These are phyloP conservation scores for Coremacera marginata DNA, from an alignment of 2,888 invertebrate genomes.

Conservation along the genomic window DNA sequence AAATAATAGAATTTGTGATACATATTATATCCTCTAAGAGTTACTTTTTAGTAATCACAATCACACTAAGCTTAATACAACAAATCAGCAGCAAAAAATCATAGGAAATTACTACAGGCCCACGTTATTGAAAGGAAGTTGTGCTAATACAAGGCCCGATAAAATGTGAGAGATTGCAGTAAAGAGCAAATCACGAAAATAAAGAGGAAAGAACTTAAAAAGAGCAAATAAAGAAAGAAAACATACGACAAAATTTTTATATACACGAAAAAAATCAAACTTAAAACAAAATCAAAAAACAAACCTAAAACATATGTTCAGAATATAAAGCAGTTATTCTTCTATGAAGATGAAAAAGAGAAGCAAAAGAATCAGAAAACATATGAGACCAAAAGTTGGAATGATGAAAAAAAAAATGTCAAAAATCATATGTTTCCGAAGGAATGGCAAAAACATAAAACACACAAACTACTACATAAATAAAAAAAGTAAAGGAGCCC, in stretches of 20 bases:
- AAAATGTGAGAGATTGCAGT: constrained; percentile 3
- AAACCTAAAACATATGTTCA: constrained; percentile 18
- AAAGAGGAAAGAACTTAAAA: neutral
- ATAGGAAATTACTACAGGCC: too few relatives aligned
- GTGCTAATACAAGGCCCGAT: neutral
- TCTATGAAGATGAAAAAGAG: neutral
- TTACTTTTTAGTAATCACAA: too few relatives aligned
- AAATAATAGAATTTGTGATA: too few relatives aligned
- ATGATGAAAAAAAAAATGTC: neutral
- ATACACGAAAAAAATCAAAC: too few relatives aligned
- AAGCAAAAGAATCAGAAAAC: neutral
- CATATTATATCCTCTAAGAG: too few relatives aligned
- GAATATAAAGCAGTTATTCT: neutral
- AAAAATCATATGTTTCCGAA: constrained; percentile 17
- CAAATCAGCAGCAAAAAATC: too few relatives aligned
- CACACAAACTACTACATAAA: neutral
- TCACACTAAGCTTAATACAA: too few relatives aligned
- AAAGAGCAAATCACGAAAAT: neutral
- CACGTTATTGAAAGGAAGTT: neutral
- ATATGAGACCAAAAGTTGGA: neutral
- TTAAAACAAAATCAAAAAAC: neutral
- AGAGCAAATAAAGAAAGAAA: constrained; percentile 1
- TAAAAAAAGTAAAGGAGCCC: neutral
- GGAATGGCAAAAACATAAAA: neutral
- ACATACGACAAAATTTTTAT: constrained; percentile 9